Conservation (phyloP, 2,797 vertebrate species). For the Ptychadena robeensis region DNA sequence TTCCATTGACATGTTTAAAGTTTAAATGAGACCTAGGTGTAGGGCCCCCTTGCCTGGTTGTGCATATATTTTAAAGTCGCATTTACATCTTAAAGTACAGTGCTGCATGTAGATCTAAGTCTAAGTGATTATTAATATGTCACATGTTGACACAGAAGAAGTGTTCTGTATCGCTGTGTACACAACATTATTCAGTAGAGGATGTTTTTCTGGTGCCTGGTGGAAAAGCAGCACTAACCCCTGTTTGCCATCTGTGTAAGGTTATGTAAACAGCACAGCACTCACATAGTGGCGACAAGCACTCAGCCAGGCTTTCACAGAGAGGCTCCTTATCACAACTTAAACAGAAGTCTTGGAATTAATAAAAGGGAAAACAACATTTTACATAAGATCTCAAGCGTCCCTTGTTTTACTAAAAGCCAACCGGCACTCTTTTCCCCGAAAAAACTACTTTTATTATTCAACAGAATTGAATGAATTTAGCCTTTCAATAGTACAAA, state of each 20-base stretch:
- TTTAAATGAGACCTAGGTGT: no score
- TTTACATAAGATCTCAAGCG: neutral
- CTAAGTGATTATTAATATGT: neutral
- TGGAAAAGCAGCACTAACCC: constrained; percentile 15
- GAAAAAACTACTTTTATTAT: no score
- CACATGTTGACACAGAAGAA: constrained; percentile 1
- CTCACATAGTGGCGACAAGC: neutral
- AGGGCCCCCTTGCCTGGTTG: no score
- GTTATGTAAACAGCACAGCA: constrained; percentile 19
- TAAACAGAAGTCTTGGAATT: neutral
- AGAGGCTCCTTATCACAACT: neutral
- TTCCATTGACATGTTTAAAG: no score
- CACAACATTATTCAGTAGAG: constrained; percentile 12
- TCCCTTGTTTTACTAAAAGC: no score
- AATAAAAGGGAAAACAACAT: neutral
- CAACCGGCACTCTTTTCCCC: neutral
- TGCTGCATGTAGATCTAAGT: neutral
- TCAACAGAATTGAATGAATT: no score
- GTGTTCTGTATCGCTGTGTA: neutral
- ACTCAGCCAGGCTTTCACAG: neutral
- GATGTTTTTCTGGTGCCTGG: constrained; percentile 13
- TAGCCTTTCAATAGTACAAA: no score
- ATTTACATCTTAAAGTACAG: no score
- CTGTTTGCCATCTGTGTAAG: constrained; percentile 27
- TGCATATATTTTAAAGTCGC: no score